Conservation (phyloP, 1,140 invertebrate species). For the Polyergus mexicanus region DNA sequence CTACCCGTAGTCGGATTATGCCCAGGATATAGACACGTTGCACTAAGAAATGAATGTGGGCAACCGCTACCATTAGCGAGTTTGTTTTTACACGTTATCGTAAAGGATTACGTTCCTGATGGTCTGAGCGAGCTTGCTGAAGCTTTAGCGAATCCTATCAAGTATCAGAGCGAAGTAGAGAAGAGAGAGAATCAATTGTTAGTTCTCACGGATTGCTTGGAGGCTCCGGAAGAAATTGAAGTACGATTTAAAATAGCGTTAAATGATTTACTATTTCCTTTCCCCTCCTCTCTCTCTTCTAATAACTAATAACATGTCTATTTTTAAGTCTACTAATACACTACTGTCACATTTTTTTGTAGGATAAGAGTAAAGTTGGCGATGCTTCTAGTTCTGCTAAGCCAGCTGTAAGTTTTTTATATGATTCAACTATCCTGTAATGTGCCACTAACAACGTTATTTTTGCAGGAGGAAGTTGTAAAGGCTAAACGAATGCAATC, state of each 20-base stretch:
- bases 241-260: slow-evolving; percentile 69
- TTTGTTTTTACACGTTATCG: slow-evolving; percentile 96
- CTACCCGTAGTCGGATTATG: slow-evolving; percentile 98
- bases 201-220: slow-evolving; percentile 94
- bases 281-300: not conserved
- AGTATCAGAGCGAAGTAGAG: slow-evolving; percentile 97
- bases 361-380: slow-evolving; percentile 82
- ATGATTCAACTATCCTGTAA: not conserved
- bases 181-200: slow-evolving; percentile 96
- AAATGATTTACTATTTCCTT: not conserved
- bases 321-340: slow-evolving; percentile 41
- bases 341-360: slow-evolving; percentile 73
- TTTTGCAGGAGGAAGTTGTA: slow-evolving; percentile 78
- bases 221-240: slow-evolving; percentile 87
- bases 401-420: slow-evolving; percentile 81
- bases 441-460: slow-evolving; percentile 7
- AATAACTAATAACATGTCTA: not conserved
- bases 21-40: slow-evolving; percentile 96
- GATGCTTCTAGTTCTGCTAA: slow-evolving; percentile 83
- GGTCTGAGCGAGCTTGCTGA: slow-evolving; percentile 97
- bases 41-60: slow-evolving; percentile 96
- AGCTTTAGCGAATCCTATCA: slow-evolving; percentile 98
- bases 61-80: slow-evolving; percentile 96
- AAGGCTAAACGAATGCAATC: slow-evolving; percentile 83
- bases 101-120: slow-evolving; percentile 99